Evolutionary conservation across 2,797 vertebrate genomes (phyloP).

Genomic region (Rallus crepitans): DNA sequence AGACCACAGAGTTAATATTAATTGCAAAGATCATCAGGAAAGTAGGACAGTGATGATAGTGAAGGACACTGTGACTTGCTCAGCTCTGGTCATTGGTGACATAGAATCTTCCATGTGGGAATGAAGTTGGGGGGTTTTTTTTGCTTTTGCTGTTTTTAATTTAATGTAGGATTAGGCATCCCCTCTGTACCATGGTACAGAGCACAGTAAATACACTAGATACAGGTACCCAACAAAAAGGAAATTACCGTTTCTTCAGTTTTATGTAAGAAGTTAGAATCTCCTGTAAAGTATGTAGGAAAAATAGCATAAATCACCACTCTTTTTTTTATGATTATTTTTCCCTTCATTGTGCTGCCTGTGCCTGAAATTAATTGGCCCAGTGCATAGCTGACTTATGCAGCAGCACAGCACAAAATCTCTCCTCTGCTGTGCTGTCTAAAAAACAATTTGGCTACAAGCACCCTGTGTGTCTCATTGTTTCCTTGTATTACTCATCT

Average conservation of each 20-base stretch:
- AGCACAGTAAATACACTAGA: neutral
- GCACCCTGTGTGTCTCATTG: constrained; percentile 60
- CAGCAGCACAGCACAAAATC: constrained; percentile 50
- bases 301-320: neutral
- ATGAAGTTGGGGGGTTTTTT: neutral
- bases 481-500: constrained; percentile 65
- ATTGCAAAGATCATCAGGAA: neutral
- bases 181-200: neutral
- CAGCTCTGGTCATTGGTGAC: neutral
- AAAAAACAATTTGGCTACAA: constrained; percentile 44
- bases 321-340: neutral
- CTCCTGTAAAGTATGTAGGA: neutral
- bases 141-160: constrained; percentile 7
- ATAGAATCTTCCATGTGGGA: neutral
- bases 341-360: constrained; percentile 2
- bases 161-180: neutral
- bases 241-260: neutral
- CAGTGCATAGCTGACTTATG: neutral
- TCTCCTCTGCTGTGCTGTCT: constrained; percentile 50
- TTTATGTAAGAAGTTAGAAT: neutral
- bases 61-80: neutral
- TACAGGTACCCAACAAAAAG: neutral
- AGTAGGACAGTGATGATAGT: neutral
- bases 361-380: constrained; percentile 37
- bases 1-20: neutral